Conservation (phyloP, 2,113 vertebrate genomes). For the Dipodomys merriami region DNA sequence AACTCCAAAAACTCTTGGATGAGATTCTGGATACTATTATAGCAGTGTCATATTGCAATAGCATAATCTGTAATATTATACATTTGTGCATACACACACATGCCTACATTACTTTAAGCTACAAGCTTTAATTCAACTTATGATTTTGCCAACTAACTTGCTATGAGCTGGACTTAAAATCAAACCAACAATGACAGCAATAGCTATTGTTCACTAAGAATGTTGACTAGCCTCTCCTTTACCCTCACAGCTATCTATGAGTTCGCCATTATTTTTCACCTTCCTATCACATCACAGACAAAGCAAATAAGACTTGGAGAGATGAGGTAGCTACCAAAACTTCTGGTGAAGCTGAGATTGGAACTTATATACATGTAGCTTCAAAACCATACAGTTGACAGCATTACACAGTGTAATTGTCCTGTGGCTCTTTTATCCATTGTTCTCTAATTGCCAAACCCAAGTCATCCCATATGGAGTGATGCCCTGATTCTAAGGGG, state of each 20-base stretch:
- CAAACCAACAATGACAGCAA: background rate
- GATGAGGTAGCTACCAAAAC: background rate
- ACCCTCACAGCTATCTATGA: background rate
- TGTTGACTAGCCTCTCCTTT: background rate
- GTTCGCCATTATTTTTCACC: background rate
- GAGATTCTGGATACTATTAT: background rate
- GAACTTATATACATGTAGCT: background rate
- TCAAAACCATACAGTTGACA: conserved; percentile 5
- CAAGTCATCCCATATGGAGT: background rate
- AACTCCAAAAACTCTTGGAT: background rate
- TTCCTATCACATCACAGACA: background rate
- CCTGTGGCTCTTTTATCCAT: no score
- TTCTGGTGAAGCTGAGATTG: background rate
- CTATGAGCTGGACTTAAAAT: background rate
- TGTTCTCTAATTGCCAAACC: background rate
- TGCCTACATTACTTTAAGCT: background rate
- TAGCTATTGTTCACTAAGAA: background rate
- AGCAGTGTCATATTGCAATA: background rate
- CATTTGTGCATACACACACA: background rate
- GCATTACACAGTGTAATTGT: background rate
- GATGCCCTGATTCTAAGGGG: background rate
- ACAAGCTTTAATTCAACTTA: background rate
- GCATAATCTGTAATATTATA: background rate
- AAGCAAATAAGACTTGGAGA: background rate
- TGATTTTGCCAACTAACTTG: background rate